Percentiles rank a stretch among this genome's conserved stretches.
phyloP scores from a whole-genome alignment of 2,888 invertebrate genomes.

The Steinernema carpocapsae region DNA sequence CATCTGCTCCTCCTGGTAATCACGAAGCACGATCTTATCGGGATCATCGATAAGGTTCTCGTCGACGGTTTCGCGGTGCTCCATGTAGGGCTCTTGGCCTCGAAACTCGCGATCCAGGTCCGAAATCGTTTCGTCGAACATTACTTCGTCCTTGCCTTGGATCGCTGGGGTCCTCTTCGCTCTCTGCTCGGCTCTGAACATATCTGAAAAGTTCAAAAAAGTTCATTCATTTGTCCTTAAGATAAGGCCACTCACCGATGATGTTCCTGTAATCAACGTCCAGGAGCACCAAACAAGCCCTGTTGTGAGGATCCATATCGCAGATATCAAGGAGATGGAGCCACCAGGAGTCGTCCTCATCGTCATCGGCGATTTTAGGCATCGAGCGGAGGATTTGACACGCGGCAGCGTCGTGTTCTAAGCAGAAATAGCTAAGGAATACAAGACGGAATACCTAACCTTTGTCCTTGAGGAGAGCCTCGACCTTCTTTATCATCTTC shows the following conservation, averaged over 20 bases:
- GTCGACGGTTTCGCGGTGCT: background rate
- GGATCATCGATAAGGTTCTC: background rate
- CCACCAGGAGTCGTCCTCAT: conserved; percentile 1
- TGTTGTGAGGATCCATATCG: conserved; percentile 3
- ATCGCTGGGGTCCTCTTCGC: background rate
- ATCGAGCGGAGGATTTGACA: conserved; percentile 20
- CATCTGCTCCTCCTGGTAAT: conserved; percentile 13
- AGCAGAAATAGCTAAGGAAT: background rate
- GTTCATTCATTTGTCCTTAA: background rate
- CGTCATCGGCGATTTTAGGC: background rate
- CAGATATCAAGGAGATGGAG: background rate
- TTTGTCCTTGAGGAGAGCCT: background rate
- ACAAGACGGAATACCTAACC: background rate
- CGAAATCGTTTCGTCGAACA: background rate
- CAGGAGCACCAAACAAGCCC: background rate
- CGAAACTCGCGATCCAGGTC: conserved; percentile 16
- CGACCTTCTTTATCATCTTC: background rate
- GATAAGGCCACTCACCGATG: background rate
- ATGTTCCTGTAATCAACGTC: background rate
- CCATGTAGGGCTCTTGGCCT: background rate
- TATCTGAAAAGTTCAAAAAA: background rate
- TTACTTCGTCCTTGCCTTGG: background rate
- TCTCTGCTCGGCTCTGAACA: background rate
- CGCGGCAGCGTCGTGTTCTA: conserved; percentile 10
- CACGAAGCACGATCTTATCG: background rate